Conservation (phyloP, 2,888 invertebrate genomes). For the Strigamia transsilvanica region DNA sequence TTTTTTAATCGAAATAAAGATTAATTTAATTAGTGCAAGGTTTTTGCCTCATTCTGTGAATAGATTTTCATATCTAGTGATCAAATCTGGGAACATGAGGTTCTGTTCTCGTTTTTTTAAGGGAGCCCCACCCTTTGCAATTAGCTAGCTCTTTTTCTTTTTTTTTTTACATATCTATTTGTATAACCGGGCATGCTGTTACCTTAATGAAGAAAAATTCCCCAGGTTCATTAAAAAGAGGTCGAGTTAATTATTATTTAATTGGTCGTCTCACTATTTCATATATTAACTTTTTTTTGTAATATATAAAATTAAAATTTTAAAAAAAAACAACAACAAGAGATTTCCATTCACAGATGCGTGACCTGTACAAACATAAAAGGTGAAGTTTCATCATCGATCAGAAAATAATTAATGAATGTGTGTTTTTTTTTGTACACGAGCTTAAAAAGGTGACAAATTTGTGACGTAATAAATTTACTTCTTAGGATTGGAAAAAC, state of each 20-base stretch:
- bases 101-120: slow-evolving; percentile 13
- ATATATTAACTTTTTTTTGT: background rate
- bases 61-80: slow-evolving; percentile 24
- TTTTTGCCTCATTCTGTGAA: background rate
- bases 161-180: background rate
- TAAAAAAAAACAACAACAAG: background rate
- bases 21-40: background rate
- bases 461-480: slow-evolving; percentile 31
- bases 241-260: slow-evolving; percentile 35
- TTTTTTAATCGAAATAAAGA: background rate
- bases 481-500: slow-evolving; percentile 12
- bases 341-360: background rate
- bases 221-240: slow-evolving; percentile 4
- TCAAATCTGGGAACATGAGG: slow-evolving; percentile 14
- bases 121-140: slow-evolving; percentile 18
- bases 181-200: slow-evolving; percentile 33
- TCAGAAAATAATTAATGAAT: background rate
- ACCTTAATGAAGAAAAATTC: slow-evolving; percentile 28
- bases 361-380: background rate
- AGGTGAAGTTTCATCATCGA: background rate
- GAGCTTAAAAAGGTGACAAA: slow-evolving; percentile 12
- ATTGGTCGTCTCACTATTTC: slow-evolving; percentile 11
- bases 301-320: background rate
- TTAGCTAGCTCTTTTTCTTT: background rate
- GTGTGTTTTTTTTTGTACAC: background rate